These are phyloP conservation scores for Plodia interpunctella DNA, from an alignment of 1,140 invertebrate species.

Conservation along the genomic window DNA sequence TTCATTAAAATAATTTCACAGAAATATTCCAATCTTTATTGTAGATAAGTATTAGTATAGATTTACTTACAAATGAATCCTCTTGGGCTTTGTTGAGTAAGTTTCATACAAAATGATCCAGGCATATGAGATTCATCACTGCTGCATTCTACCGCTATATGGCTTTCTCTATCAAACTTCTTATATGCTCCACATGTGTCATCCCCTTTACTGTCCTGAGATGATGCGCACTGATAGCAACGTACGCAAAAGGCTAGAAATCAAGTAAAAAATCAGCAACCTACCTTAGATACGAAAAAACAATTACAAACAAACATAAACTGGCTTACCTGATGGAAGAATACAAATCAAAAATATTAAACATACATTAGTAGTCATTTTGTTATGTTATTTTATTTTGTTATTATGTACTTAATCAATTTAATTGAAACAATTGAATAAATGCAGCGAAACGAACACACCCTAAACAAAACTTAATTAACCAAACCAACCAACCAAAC, in stretches of 20 bases:
- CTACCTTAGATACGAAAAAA: background rate
- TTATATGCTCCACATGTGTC: conserved; percentile 93
- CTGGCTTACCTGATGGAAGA: background rate
- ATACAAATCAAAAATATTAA: background rate
- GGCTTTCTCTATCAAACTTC: conserved; percentile 86
- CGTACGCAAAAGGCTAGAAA: conserved; percentile 81
- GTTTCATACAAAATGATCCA: conserved; percentile 95
- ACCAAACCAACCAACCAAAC: too few relatives aligned
- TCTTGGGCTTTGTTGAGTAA: conserved; percentile 90
- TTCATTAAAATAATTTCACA: too few relatives aligned
- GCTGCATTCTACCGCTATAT: conserved; percentile 92
- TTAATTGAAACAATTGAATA: too few relatives aligned
- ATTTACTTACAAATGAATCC: conserved; percentile 92
- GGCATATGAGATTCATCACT: conserved; percentile 93
- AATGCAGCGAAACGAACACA: too few relatives aligned
- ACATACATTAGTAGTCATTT: background rate
- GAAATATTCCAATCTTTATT: too few relatives aligned
- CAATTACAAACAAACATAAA: background rate
- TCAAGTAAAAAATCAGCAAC: conserved; percentile 15
- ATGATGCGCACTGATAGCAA: conserved; percentile 93
- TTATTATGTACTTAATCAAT: too few relatives aligned
- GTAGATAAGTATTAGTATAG: background rate
- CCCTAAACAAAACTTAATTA: too few relatives aligned
- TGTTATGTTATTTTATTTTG: background rate
- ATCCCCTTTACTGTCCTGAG: conserved; percentile 80